Percentiles rank a stretch among this genome's conserved stretches.
phyloP scores from a whole-genome alignment of 2,797 vertebrate genomes.

The Halcyon chelicuti region DNA sequence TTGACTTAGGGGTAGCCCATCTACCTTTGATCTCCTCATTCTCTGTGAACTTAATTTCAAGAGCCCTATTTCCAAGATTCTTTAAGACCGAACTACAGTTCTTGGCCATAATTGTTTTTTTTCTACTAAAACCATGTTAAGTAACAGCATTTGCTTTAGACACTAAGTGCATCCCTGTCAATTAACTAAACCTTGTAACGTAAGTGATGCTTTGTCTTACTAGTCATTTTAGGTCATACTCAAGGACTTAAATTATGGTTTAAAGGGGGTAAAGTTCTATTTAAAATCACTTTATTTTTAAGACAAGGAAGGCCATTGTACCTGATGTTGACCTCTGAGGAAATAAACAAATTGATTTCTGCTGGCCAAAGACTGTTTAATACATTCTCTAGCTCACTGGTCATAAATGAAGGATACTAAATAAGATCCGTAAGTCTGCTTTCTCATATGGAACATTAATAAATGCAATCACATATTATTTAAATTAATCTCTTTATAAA shows the following conservation, averaged over 20 bases:
- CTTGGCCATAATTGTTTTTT: background rate
- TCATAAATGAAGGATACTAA: conserved; percentile 1
- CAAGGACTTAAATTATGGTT: background rate
- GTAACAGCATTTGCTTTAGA: background rate
- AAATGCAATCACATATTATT: conserved; percentile 11
- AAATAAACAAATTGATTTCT: conserved; percentile 6
- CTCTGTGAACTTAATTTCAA: background rate
- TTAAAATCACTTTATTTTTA: conserved; percentile 7
- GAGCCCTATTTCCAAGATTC: background rate
- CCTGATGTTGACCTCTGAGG: conserved; percentile 21
- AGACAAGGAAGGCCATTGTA: background rate
- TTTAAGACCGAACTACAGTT: background rate
- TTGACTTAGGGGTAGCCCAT: background rate
- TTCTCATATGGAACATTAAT: background rate
- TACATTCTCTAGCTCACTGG: background rate
- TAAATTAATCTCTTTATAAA: conserved; percentile 59
- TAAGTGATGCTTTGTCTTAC: background rate
- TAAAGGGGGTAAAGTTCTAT: background rate
- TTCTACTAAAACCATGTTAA: background rate
- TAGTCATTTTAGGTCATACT: background rate
- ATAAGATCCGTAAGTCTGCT: background rate
- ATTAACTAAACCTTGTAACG: background rate
- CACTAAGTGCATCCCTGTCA: background rate
- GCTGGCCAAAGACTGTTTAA: background rate
- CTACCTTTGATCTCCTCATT: background rate